Conservation (phyloP, 2,888 invertebrate genomes). For the Marronus borbonicus region DNA sequence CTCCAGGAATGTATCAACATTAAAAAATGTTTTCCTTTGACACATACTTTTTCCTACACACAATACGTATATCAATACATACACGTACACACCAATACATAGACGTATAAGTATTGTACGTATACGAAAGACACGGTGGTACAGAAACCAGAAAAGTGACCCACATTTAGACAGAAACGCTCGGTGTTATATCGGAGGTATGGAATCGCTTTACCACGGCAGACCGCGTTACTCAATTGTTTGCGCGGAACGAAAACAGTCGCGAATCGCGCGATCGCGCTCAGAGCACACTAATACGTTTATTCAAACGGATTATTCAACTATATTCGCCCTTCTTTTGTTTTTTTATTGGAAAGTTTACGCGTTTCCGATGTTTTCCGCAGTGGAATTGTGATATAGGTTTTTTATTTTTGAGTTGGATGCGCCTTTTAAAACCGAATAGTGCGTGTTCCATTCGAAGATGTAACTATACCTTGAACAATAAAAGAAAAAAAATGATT, state of each 20-base stretch:
- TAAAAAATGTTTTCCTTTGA: too few relatives aligned
- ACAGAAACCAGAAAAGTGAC: slow-evolving; percentile 46
- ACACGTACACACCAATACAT: too few relatives aligned
- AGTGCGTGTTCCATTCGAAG: background rate
- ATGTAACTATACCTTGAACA: background rate
- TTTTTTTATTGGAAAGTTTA: background rate
- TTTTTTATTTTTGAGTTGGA: background rate
- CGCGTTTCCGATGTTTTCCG: background rate
- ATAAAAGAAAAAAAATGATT: background rate
- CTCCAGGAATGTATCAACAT: too few relatives aligned
- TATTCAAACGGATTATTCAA: background rate
- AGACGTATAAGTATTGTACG: background rate
- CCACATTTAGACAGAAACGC: slow-evolving; percentile 30
- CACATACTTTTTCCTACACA: too few relatives aligned
- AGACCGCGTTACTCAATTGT: slow-evolving; percentile 6
- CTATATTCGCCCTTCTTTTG: slow-evolving; percentile 9
- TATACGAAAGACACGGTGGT: background rate
- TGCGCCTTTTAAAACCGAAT: background rate
- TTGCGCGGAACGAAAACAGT: slow-evolving; percentile 20
- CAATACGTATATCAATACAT: too few relatives aligned
- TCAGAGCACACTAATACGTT: background rate
- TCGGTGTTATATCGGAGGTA: background rate
- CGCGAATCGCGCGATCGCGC: slow-evolving; percentile 14
- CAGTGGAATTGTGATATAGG: background rate
- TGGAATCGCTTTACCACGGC: background rate